These are phyloP conservation scores for Lissonota sp. DNA, from an alignment of 2,888 invertebrate species.

Conservation along the genomic window DNA sequence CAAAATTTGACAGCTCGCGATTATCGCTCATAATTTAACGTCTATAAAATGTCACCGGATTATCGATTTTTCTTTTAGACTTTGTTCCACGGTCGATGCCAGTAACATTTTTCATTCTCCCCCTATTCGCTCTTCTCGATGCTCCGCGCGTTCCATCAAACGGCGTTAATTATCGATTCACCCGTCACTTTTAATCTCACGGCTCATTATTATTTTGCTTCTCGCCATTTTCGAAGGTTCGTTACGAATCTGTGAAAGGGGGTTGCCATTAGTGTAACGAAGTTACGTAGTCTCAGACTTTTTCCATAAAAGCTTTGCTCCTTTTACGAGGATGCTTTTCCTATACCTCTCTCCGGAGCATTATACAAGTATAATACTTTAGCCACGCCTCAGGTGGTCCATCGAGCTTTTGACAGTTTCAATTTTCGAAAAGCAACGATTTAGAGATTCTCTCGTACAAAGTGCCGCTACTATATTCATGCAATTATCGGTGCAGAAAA, in stretches of 20 bases:
- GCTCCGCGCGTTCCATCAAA: neutral
- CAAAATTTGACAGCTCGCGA: too few relatives aligned
- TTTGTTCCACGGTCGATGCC: too few relatives aligned
- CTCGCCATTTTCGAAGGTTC: conserved; percentile 38
- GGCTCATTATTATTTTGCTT: conserved; percentile 51
- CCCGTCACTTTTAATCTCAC: conserved; percentile 39
- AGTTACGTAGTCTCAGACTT: conserved; percentile 42
- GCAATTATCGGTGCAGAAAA: too few relatives aligned
- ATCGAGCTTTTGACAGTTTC: conserved; percentile 43
- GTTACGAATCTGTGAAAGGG: conserved; percentile 50
- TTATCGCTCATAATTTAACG: too few relatives aligned
- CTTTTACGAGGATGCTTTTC: conserved; percentile 23
- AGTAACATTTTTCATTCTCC: neutral
- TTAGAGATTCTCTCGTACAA: too few relatives aligned
- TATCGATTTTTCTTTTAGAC: too few relatives aligned
- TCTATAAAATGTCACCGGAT: too few relatives aligned
- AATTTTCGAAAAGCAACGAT: conserved; percentile 8
- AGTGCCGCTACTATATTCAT: too few relatives aligned
- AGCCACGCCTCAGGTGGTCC: conserved; percentile 14
- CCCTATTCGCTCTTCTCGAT: conserved; percentile 11
- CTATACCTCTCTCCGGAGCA: conserved; percentile 16
- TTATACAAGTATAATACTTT: conserved; percentile 19
- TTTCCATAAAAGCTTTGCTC: conserved; percentile 56
- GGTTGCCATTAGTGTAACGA: conserved; percentile 57
- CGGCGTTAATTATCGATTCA: conserved; percentile 51